Base-by-base conservation (phyloP, 2,113 vertebrate genomes). In the Caranx ignobilis region DNA sequence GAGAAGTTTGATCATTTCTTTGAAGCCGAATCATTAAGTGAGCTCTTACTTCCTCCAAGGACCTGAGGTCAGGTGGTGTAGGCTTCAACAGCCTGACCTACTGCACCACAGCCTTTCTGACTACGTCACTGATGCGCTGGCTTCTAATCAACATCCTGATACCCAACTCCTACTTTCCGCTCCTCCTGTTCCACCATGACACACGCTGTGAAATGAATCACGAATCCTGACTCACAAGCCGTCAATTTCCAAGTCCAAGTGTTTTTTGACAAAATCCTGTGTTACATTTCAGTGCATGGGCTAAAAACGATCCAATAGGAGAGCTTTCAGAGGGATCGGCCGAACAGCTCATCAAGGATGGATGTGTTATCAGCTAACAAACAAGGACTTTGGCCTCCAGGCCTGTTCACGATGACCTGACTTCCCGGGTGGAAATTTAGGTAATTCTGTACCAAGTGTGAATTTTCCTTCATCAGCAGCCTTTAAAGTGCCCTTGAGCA, bases 141-240 rank as follows among this genome's bases (percentile, higher is more conserved):
- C 45, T 73, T 45, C 66, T 47, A 45, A 66, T 67, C 56, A 54
- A 75, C 71, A 54, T 81, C 65, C 8, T 43, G n/a, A 77, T 57
- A 67, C 56, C 59, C n/a, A 65, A 66, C 56, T 65, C 67, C 72
- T 57, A 43, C 60, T 83, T 74, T 80, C 57, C 13, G 4, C 43
- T 84, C 71, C 73, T 77, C 66, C 76, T 61, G 86, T 75, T 77
- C 5, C 52, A 75, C 5, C 52, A 75, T 56, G 77, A 79, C 81
- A 86, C 54, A 74, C 45, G 16, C 37, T 60, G 52, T 5, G 54
- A 72, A 78, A 79, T 91, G 82, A 91, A 87, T 88, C 90, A 91
- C 54, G 70, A 71, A 71, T 79, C 57, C 61, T 85, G 79, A 88
- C 45, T 87, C 83, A 85, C 48, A 32, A 74, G 60, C 61, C 54